These are phyloP conservation scores for Myotis findleyi DNA, from an alignment of 2,797 vertebrate species.

Conservation along the genomic window DNA sequence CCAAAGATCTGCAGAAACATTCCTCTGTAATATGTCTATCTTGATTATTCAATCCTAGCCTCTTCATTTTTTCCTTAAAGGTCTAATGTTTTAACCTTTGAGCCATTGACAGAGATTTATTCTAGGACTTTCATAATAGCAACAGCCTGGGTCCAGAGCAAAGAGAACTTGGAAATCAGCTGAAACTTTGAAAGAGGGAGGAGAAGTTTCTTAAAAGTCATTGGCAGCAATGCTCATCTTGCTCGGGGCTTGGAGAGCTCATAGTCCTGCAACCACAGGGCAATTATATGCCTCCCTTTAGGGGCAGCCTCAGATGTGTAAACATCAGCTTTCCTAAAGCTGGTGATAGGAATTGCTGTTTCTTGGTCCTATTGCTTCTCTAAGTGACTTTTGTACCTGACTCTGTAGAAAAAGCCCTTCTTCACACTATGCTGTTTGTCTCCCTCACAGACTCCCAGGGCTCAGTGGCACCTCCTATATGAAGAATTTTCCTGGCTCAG, in stretches of 20 bases:
- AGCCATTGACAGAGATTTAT: neutral
- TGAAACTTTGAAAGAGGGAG: neutral
- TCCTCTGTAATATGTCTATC: neutral
- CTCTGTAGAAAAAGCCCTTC: neutral
- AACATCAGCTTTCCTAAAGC: neutral
- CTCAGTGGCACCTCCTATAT: neutral
- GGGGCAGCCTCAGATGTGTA: neutral
- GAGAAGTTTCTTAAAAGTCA: neutral
- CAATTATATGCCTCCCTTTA: neutral
- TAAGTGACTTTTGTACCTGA: neutral
- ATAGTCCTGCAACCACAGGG: neutral
- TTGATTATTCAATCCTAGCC: neutral
- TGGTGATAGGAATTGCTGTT: neutral
- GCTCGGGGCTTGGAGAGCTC: neutral
- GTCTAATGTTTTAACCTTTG: neutral
- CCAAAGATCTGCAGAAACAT: neutral
- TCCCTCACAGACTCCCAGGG: fast-evolving
- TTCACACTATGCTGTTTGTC: neutral
- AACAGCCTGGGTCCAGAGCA: neutral
- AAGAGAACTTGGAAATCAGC: neutral
- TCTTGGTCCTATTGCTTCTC: neutral
- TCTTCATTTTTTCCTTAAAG: neutral
- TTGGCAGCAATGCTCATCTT: neutral
- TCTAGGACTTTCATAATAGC: neutral
- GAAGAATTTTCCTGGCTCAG: neutral